phyloP scores from a whole-genome alignment of 2,888 invertebrate species.

The Sinhomidia bicolor region DNA sequence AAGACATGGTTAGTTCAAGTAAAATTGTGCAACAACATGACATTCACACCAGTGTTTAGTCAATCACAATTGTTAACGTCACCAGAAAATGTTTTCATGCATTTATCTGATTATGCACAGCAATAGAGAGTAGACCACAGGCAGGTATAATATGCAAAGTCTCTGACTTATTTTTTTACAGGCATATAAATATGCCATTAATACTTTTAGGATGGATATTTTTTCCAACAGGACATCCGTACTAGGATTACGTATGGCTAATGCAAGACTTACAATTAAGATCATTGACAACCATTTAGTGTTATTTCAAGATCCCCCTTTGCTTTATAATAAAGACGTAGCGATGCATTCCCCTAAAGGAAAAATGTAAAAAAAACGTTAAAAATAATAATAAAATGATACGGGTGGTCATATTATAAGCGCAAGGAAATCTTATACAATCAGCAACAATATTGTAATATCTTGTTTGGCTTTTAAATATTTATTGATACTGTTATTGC shows the following conservation, averaged over 20 bases:
- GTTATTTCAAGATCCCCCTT: constrained; percentile 28
- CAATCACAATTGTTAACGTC: constrained; percentile 42
- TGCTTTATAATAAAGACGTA: constrained; percentile 42
- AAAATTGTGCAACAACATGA: constrained; percentile 40
- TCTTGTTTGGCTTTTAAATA: constrained; percentile 3
- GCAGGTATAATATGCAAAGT: background rate
- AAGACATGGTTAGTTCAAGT: constrained; percentile 52
- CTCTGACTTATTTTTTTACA: background rate
- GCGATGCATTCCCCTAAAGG: background rate
- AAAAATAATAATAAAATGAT: background rate
- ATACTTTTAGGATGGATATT: background rate
- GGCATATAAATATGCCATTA: constrained; percentile 26
- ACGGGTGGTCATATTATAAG: constrained; percentile 51
- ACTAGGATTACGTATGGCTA: background rate
- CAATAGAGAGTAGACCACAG: constrained; percentile 4
- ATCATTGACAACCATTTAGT: constrained; percentile 41
- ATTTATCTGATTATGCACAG: constrained; percentile 36
- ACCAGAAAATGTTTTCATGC: constrained; percentile 11
- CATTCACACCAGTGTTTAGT: constrained; percentile 28
- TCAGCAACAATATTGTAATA: background rate
- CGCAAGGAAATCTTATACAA: background rate
- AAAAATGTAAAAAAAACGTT: background rate
- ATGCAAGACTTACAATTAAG: constrained; percentile 26
- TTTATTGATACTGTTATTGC: constrained; percentile 56
- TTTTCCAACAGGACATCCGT: constrained; percentile 16